Evolutionary conservation across 92 coral and sea anemone genomes (phyloP), one percentile per base, ranked within the genome.

Genomic region (Porites rus): DNA sequence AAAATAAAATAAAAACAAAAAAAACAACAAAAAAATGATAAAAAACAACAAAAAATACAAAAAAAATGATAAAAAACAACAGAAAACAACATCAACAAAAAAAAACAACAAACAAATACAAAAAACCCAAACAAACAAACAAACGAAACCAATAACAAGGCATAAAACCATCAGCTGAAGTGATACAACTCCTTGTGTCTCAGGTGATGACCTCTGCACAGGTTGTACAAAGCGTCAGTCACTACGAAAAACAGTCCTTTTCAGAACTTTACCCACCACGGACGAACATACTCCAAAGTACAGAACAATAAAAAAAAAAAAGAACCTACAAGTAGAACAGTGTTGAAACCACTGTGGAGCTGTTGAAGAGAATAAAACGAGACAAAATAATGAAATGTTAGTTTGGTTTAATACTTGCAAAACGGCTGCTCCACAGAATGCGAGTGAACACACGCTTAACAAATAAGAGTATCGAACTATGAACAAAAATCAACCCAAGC

Each of bases 281-380:
- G 50, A 6, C 17, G 16, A 9, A 14, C 59, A 10, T 12, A 8
- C 38, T 7, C 13, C 19, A 46, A 50, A 28, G 17, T n/a, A 17
- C 66, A n/a, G 8, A 16, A 62, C 1, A 19, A 6, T 10, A 19
- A 9, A 62, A 18, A 20, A 74, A 20, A 51, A 52, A 19, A 50
- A 38, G 46, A 51, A 74, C 16, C 7, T 20, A n/a, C 31, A 20
- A 20, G 78, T 54, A 52, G 78, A 19, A 19, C 78, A 74, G 31
- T 74, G 78, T 74, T 53, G 64, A 74, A 74, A 52, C 11, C 54
- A n/a, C 21, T 74, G 60, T 73, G 77, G 62, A 73, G 11, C 56
- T 1, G 20, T 18, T 46, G 43, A 38, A 38, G 46, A 38, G 46
- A 38, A 38, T 38, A 38, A 38, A 38, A 38, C 46, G 46, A 38